Evolutionary conservation across 2,113 vertebrate genomes (phyloP).

Genomic region (Penelope pileata): DNA sequence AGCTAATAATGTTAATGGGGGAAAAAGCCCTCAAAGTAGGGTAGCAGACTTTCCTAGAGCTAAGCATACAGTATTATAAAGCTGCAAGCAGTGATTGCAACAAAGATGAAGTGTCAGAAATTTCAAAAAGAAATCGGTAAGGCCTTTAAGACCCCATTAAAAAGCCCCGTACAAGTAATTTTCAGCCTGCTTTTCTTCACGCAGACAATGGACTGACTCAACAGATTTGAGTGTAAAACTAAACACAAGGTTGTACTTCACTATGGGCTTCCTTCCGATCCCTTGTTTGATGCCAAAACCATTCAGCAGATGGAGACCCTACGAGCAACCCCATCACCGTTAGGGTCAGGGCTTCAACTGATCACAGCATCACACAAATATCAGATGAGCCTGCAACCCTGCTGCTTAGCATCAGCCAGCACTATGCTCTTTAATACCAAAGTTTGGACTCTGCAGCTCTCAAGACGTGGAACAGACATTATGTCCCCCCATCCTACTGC

Average conservation of each 20-base stretch:
- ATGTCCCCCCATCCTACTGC: background rate
- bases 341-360: background rate
- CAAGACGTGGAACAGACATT: background rate
- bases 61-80: background rate
- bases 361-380: background rate
- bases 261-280: background rate
- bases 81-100: background rate
- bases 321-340: background rate
- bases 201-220: background rate
- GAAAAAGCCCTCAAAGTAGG: rapidly evolving
- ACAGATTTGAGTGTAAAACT: background rate
- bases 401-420: background rate
- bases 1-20: background rate
- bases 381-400: background rate
- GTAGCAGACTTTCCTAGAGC: background rate
- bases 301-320: background rate
- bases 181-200: background rate
- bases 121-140: background rate
- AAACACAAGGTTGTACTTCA: background rate
- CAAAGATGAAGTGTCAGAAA: background rate
- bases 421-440: background rate
- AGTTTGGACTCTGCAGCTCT: background rate
- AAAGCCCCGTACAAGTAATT: background rate
- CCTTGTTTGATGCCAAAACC: background rate
- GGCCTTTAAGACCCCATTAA: background rate